These are phyloP conservation scores for Zosterops lateralis DNA, from an alignment of 2,113 vertebrate species.

Conservation along the genomic window DNA sequence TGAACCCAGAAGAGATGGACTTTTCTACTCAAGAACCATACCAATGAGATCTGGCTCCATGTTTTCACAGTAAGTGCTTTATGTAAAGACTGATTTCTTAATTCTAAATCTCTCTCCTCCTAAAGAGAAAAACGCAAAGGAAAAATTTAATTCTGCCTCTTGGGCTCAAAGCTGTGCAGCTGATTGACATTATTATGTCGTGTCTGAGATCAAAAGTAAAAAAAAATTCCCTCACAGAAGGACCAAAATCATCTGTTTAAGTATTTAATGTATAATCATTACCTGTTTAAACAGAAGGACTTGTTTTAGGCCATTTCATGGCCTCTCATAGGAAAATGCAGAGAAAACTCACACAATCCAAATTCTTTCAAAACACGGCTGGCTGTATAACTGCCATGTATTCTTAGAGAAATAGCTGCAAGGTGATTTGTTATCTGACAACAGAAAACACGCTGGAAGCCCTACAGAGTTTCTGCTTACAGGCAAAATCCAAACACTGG, in stretches of 20 bases:
- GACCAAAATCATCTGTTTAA: background rate
- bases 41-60: background rate
- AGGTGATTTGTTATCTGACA: background rate
- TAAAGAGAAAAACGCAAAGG: background rate
- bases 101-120: background rate
- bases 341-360: background rate
- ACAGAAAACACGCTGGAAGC: background rate
- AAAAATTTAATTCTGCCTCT: background rate
- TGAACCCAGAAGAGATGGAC: background rate
- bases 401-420: background rate
- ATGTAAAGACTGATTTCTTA: background rate
- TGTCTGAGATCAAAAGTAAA: background rate
- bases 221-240: background rate
- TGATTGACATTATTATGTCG: background rate
- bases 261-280: background rate
- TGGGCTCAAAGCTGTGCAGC: background rate
- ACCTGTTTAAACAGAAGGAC: background rate
- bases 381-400: background rate
- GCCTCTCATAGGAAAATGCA: background rate
- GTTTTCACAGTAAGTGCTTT: background rate
- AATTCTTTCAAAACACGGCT: background rate
- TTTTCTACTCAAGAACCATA: background rate
- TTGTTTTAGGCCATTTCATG: background rate
- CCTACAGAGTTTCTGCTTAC: background rate
- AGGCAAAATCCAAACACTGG: background rate